A percentile compares a stretch with the other conserved stretches of the same genome.
phyloP scores from a whole-genome alignment of 2,888 invertebrate species.

The Coenonympha glycerion region DNA sequence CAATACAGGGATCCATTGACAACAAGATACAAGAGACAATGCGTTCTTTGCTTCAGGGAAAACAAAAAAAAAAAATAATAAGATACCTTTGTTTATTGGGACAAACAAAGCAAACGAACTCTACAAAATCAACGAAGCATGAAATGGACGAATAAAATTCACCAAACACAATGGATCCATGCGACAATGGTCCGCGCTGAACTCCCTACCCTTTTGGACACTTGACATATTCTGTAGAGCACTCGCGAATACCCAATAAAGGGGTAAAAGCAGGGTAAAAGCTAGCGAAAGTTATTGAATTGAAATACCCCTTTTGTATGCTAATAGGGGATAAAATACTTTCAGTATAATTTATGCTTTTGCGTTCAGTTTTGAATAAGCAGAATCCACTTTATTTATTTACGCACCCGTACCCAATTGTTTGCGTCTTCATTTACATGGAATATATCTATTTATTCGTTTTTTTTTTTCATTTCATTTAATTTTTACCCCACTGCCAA shows the following conservation, averaged over 20 bases:
- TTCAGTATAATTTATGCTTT: not conserved
- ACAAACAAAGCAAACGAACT: slow-evolving; percentile 2
- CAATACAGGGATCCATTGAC: no score
- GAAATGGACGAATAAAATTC: slow-evolving; percentile 7
- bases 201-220: slow-evolving; percentile 11
- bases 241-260: slow-evolving; percentile 7
- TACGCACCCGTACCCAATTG: no score
- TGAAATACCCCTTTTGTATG: slow-evolving; percentile 11
- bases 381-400: not conserved
- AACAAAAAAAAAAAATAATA: not conserved
- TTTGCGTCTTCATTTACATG: no score
- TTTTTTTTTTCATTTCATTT: no score
- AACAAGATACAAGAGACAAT: no score
- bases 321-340: slow-evolving; percentile 2
- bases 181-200: slow-evolving; percentile 1
- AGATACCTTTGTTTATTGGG: not conserved
- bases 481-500: no score
- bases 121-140: not conserved
- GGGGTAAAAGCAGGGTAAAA: slow-evolving; percentile 1
- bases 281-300: slow-evolving; percentile 12
- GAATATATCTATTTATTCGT: no score
- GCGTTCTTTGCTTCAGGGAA: not conserved
- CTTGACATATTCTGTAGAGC: slow-evolving; percentile 10
- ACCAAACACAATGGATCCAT: slow-evolving; percentile 7
- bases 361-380: not conserved